These are phyloP conservation scores for Zaprionus davidi DNA, from an alignment of 1,140 invertebrate species.

Conservation along the genomic window DNA sequence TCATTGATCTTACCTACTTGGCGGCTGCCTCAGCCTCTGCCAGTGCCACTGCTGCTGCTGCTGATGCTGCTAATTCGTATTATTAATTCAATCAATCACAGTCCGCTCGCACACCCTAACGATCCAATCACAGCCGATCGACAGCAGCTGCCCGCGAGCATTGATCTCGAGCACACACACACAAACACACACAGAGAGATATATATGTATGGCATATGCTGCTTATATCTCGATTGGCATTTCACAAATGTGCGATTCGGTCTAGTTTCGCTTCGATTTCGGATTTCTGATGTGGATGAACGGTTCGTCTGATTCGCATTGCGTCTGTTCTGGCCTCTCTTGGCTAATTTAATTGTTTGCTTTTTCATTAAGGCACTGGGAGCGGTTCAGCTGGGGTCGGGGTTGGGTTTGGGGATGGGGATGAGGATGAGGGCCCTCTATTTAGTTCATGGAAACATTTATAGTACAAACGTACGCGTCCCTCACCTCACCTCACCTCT, in stretches of 20 bases:
- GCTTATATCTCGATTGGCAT: constrained; percentile 62
- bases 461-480: constrained; percentile 55
- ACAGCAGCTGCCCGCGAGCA: constrained; percentile 70
- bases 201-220: constrained; percentile 8
- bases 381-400: constrained; percentile 7
- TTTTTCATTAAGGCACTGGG: constrained; percentile 70
- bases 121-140: constrained; percentile 56
- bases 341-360: constrained; percentile 82
- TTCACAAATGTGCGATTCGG: constrained; percentile 76
- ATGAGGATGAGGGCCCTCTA: constrained; percentile 51
- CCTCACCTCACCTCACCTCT: not conserved
- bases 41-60: not conserved
- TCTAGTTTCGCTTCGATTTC: constrained; percentile 63
- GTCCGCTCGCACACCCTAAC: constrained; percentile 43
- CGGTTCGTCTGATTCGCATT: constrained; percentile 53
- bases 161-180: constrained; percentile 60
- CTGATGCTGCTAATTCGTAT: constrained; percentile 66
- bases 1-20: constrained; percentile 79
- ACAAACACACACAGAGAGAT: not conserved
- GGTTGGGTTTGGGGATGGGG: not conserved
- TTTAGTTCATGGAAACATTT: constrained; percentile 80
- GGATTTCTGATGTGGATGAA: constrained; percentile 46
- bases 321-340: constrained; percentile 59
- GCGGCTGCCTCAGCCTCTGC: constrained; percentile 3
- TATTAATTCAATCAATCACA: constrained; percentile 81